Conservation (phyloP, 2,888 invertebrate species). For the Gymnosoma rotundatum region DNA sequence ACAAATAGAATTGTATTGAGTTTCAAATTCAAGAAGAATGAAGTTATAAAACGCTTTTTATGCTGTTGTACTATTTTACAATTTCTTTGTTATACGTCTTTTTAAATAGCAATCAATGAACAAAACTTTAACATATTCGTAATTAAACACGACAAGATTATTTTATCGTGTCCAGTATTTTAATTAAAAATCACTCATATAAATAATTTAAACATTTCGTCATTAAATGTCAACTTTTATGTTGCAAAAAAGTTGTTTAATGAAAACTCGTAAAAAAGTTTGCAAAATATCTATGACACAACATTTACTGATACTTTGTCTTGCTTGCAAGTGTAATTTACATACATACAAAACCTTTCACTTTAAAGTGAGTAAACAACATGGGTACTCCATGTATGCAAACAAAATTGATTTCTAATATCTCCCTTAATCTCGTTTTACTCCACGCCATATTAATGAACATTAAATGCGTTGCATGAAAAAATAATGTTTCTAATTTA, state of each 20-base stretch:
- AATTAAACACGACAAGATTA: too few species aligned
- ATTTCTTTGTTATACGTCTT: too few species aligned
- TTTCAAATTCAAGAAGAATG: too few species aligned
- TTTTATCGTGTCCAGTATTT: neutral
- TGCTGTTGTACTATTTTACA: too few species aligned
- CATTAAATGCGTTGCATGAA: constrained; percentile 8
- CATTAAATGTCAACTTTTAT: neutral
- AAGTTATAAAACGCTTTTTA: too few species aligned
- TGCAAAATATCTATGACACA: neutral
- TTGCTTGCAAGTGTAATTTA: neutral
- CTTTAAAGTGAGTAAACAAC: constrained; percentile 5
- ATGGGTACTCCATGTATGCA: neutral
- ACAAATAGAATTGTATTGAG: too few species aligned
- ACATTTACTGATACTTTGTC: neutral
- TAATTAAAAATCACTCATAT: neutral
- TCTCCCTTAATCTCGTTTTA: neutral
- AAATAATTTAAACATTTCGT: neutral
- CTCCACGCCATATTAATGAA: constrained; percentile 55
- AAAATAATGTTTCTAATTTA: constrained; percentile 50
- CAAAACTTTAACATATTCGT: too few species aligned
- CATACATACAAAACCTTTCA: constrained; percentile 42
- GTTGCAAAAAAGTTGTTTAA: neutral
- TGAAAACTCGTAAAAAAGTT: neutral
- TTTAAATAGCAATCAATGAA: too few species aligned
- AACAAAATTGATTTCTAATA: neutral